phyloP scores from a whole-genome alignment of 2,797 vertebrate genomes.

The Fistularia commersonii region DNA sequence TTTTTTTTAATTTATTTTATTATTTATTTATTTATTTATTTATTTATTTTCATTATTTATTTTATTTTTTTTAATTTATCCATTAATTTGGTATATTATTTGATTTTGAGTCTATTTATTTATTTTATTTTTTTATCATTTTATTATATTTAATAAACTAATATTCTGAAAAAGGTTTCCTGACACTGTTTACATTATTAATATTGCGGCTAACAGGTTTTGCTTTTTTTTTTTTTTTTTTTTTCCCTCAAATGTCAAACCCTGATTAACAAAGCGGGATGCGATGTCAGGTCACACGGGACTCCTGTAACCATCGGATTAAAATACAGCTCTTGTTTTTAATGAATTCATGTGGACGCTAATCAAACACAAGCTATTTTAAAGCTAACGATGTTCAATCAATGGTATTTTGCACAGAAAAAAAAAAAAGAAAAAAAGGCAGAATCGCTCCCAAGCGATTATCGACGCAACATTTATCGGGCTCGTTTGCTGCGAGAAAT shows the following conservation, averaged over 20 bases:
- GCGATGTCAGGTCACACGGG: slow-evolving; percentile 9
- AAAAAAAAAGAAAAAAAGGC: slow-evolving; percentile 32
- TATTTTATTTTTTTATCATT: no score
- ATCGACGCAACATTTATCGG: slow-evolving; percentile 36
- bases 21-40: no score
- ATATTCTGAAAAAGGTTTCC: no score
- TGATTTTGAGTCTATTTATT: no score
- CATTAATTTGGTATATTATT: no score
- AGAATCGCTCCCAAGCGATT: no score
- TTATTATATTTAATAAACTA: no score
- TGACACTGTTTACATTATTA: neutral
- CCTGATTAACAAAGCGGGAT: slow-evolving; percentile 12
- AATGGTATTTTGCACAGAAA: slow-evolving; percentile 8
- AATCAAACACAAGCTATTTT: slow-evolving; percentile 3
- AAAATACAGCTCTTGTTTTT: slow-evolving; percentile 3
- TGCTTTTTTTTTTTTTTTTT: slow-evolving; percentile 12
- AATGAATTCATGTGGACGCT: slow-evolving; percentile 9
- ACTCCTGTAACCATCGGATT: neutral
- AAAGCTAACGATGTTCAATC: slow-evolving; percentile 18
- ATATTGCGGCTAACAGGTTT: neutral
- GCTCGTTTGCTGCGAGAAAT: slow-evolving; percentile 2
- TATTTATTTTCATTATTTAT: no score
- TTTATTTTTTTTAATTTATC: no score
- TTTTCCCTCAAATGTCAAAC: neutral
- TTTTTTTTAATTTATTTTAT: no score